Base-by-base conservation (phyloP, 2,797 vertebrate species). In the Pangasius macronema region DNA sequence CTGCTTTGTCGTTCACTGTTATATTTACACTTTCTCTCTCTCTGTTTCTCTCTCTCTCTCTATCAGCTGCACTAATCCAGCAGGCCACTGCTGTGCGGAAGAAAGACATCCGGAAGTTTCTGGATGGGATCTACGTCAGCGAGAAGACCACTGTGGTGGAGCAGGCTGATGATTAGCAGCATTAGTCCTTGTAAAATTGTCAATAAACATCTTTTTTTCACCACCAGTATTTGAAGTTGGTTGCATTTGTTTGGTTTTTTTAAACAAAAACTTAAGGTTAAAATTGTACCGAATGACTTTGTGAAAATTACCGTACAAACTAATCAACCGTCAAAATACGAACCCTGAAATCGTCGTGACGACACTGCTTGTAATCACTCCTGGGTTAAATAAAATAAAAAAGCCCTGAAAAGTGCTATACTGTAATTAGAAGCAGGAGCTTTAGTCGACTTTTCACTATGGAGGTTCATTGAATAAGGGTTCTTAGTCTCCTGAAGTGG, bases 141-240 rank as follows among this genome's bases (percentile, higher is more conserved):
- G 92, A 96, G 90, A 95, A 92, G 87, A 94, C 91, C 81, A 95
- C 94, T 10, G 93, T 94, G 68, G 89, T 94, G 84, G 92, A 94
- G 77, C 85, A 84, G 77, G 86, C 90, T 3, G 83, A 70, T 0
- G 91, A 93, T 87, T 95, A 91, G 91, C 85, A 39, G 30, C 85
- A 39, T 90, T 87, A n/a, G 49, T 88, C 89, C 92, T 90, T 91
- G 90, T 91, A 83, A 89, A 89, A 91, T 88, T 90, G 63, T 89
- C 92, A 96, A 95, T 95, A 95, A 96, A 96, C 68, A 3, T 76
- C 83, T 76, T 82, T 93, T 95, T 96, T 95, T 89, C 93, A 94
- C 5, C 90, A 68, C 5, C 51, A 81, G 88, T 80, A 81, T 55
- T 42, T 49, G 33, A 2, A 67, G 18, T 72, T 59, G 63, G n/a